Evolutionary conservation across 2,113 vertebrate species (phyloP).

Genomic region (Peucedramus taeniatus): DNA sequence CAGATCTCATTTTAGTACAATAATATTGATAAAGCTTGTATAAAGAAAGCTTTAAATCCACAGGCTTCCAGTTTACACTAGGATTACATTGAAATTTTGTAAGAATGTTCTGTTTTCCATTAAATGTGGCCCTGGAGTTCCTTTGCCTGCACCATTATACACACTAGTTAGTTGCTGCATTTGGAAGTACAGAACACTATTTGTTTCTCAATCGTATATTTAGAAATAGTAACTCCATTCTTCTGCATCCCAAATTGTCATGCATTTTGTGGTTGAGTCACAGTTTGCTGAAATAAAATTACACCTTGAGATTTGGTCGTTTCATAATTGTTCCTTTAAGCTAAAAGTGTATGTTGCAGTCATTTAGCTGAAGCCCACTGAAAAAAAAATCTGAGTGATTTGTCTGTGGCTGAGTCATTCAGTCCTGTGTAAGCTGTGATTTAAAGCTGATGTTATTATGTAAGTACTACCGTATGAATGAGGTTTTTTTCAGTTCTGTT

Average conservation of each 20-base stretch:
- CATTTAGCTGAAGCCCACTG: background rate
- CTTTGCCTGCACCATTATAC: background rate
- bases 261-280: background rate
- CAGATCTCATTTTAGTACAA: background rate
- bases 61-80: background rate
- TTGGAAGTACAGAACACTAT: background rate
- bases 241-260: background rate
- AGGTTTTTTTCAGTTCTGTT: background rate
- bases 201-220: background rate
- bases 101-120: background rate
- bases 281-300: background rate
- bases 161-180: background rate
- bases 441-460: constrained; percentile 10
- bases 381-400: background rate
- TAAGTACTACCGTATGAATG: background rate
- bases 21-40: background rate
- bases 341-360: background rate
- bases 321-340: background rate
- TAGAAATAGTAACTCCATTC: background rate
- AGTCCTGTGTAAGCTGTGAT: background rate
- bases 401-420: constrained; percentile 10
- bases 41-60: background rate
- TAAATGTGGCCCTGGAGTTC: background rate
- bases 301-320: background rate
- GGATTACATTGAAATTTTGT: background rate